phyloP scores from a whole-genome alignment of 1,140 invertebrate species.

The Diabrotica undecimpunctata region DNA sequence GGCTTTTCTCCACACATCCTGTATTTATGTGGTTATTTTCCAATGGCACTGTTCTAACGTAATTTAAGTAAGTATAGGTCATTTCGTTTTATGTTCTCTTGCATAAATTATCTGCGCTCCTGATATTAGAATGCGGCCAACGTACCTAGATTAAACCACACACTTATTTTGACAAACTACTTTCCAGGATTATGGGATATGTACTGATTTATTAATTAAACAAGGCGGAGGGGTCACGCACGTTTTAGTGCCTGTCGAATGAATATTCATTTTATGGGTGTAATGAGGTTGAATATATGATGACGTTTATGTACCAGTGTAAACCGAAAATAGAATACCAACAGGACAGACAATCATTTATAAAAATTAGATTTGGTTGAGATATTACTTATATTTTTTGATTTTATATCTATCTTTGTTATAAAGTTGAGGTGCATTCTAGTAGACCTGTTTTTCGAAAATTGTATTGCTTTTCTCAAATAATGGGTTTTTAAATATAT shows the following conservation, averaged over 20 bases:
- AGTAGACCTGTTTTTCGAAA: too few relatives aligned
- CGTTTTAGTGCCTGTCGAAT: background rate
- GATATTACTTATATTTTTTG: too few relatives aligned
- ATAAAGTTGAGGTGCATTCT: too few relatives aligned
- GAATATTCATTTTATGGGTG: constrained; percentile 1
- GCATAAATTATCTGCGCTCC: background rate
- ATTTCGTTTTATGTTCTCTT: background rate
- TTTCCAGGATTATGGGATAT: background rate
- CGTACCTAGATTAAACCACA: background rate
- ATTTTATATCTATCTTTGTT: too few relatives aligned
- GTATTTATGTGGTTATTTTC: too few relatives aligned
- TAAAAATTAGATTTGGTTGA: too few relatives aligned
- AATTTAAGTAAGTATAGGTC: background rate
- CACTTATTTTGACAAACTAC: constrained; percentile 2
- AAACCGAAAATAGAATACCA: background rate
- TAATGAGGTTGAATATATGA: constrained; percentile 2
- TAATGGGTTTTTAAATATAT: too few relatives aligned
- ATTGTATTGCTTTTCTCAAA: too few relatives aligned
- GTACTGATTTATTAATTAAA: constrained; percentile 3
- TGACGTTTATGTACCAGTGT: background rate
- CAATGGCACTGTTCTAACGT: background rate
- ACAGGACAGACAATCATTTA: too few relatives aligned
- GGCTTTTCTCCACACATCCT: too few relatives aligned
- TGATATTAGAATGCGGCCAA: background rate
- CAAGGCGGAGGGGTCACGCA: constrained; percentile 1